Evolutionary conservation across 2,113 vertebrate genomes (phyloP).

Genomic region (Tenrec ecaudatus): DNA sequence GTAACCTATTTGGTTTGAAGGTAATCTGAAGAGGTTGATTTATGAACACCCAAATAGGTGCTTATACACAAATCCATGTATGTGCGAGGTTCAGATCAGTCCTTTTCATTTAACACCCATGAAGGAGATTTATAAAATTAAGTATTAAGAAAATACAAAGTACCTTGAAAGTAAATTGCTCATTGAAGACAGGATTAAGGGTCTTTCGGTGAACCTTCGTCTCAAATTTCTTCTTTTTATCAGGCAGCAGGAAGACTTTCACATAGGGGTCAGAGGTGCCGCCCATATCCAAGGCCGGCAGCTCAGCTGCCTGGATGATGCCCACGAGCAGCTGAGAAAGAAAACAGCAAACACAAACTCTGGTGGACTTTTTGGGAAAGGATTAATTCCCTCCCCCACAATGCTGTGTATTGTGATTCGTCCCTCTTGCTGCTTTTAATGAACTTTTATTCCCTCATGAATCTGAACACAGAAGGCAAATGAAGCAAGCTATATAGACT

Average conservation of each 20-base stretch:
- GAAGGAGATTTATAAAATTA: slow-evolving; percentile 52
- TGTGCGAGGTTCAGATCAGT: not conserved
- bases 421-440: slow-evolving; percentile 68
- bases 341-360: slow-evolving; percentile 58
- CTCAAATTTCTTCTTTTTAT: slow-evolving; percentile 93
- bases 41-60: not conserved
- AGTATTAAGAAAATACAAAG: slow-evolving; percentile 20
- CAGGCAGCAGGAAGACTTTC: slow-evolving; percentile 91
- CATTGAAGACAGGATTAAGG: slow-evolving; percentile 92
- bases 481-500: slow-evolving; percentile 67
- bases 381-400: not conserved
- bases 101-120: not conserved
- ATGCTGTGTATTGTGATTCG: slow-evolving; percentile 5
- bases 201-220: slow-evolving; percentile 93
- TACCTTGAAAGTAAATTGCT: slow-evolving; percentile 93
- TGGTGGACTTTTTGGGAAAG: slow-evolving; percentile 63
- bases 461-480: slow-evolving; percentile 77
- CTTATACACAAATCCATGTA: not conserved
- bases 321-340: slow-evolving; percentile 89
- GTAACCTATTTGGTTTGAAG: not conserved
- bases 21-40: slow-evolving; percentile 49
- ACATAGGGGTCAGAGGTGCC: slow-evolving; percentile 92
- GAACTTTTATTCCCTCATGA: slow-evolving; percentile 51
- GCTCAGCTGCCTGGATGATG: slow-evolving; percentile 92
- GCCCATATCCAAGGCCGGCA: slow-evolving; percentile 92